These are phyloP conservation scores for Cryptomyrus ogoouensis DNA, from an alignment of 2,113 vertebrate genomes.

Conservation along the genomic window DNA sequence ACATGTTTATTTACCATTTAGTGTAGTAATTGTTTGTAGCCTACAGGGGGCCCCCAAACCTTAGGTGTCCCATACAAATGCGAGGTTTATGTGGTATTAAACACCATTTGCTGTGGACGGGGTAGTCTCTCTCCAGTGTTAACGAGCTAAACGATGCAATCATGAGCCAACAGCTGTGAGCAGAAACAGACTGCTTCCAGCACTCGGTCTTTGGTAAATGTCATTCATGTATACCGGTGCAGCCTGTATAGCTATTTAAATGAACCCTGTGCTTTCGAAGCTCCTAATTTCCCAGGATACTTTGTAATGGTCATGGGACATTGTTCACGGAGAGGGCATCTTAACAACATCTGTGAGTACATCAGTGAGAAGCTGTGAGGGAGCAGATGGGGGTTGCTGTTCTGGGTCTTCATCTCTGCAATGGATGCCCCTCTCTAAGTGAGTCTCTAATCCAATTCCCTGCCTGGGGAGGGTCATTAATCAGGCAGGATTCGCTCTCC, in stretches of 20 bases:
- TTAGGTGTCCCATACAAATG: not conserved
- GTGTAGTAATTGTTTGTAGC: not conserved
- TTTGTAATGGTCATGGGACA: not conserved
- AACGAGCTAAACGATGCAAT: not conserved
- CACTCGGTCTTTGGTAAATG: not conserved
- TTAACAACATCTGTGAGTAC: not conserved
- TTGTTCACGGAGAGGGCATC: not conserved
- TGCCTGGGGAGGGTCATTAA: not conserved
- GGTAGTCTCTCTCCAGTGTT: not conserved
- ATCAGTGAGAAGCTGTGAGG: not conserved
- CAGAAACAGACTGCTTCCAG: not conserved
- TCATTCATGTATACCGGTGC: not conserved
- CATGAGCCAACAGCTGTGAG: not conserved
- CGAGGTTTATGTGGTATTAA: not conserved
- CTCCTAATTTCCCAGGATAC: not conserved
- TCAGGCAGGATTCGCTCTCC: not conserved
- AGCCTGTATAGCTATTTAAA: not conserved
- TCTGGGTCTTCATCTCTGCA: not conserved
- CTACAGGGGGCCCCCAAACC: not conserved
- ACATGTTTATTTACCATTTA: not conserved
- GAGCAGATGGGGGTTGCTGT: not conserved
- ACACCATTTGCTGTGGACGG: not conserved
- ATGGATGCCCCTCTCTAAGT: slow-evolving; percentile 1
- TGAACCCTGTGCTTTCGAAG: not conserved
- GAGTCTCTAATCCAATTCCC: slow-evolving; percentile 17